These are phyloP conservation scores for Pseudanteris insignis DNA, from an alignment of 2,888 invertebrate genomes.

Conservation along the genomic window DNA sequence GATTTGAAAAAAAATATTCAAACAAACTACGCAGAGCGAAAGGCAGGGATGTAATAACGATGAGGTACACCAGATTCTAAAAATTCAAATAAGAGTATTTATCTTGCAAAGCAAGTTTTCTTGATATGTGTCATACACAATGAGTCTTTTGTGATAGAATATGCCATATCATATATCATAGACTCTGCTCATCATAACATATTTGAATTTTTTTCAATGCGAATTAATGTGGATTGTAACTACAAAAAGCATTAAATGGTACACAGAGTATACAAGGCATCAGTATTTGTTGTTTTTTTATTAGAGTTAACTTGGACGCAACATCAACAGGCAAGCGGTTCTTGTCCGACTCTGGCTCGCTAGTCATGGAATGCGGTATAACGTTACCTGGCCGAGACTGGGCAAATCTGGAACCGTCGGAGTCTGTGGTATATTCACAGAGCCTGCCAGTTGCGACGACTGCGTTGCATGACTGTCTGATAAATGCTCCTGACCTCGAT, in stretches of 20 bases:
- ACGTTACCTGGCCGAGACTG: conserved; percentile 65
- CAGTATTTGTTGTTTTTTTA: conserved; percentile 47
- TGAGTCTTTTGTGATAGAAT: no score
- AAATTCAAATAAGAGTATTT: conserved; percentile 40
- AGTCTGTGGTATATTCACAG: conserved; percentile 73
- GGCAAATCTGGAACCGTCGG: conserved; percentile 62
- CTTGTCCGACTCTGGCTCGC: conserved; percentile 53
- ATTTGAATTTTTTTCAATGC: conserved; percentile 34
- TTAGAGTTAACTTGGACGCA: conserved; percentile 52
- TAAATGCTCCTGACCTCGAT: conserved; percentile 85
- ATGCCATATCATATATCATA: no score
- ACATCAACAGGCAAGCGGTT: conserved; percentile 49
- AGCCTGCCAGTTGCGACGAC: conserved; percentile 57
- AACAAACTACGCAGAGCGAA: conserved; percentile 36
- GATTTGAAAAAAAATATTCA: conserved; percentile 40
- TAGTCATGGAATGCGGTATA: conserved; percentile 64
- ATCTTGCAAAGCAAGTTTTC: not conserved
- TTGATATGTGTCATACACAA: conserved; percentile 2
- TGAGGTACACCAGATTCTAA: conserved; percentile 31
- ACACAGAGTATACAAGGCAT: conserved; percentile 54
- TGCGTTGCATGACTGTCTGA: conserved; percentile 66
- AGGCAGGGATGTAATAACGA: conserved; percentile 37
- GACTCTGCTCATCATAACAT: conserved; percentile 1
- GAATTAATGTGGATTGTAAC: conserved; percentile 35
- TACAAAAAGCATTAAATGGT: conserved; percentile 51